Conservation (phyloP, 2,888 invertebrate species). For the Philopedon plagiatum region DNA sequence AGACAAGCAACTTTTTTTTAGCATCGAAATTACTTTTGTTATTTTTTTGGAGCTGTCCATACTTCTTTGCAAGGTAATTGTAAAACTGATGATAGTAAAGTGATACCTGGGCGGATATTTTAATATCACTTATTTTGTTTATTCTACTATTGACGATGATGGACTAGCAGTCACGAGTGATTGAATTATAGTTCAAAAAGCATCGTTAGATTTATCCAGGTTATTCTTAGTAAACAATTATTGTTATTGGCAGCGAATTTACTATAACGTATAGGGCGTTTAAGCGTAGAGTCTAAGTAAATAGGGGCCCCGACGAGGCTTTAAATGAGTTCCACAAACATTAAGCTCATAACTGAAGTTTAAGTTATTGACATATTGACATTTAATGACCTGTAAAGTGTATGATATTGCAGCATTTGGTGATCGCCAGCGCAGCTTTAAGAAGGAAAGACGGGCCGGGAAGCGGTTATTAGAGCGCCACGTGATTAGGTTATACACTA, state of each 20-base stretch:
- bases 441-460: too few relatives aligned
- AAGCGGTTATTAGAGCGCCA: too few relatives aligned
- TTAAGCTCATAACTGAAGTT: too few relatives aligned
- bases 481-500: too few relatives aligned
- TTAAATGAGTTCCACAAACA: too few relatives aligned
- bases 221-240: constrained; percentile 26
- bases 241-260: background rate
- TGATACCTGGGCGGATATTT: constrained; percentile 49
- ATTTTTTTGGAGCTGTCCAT: constrained; percentile 31
- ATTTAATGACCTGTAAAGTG: too few relatives aligned
- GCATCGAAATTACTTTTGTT: background rate
- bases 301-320: too few relatives aligned
- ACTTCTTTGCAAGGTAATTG: constrained; percentile 27
- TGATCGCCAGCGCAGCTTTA: too few relatives aligned
- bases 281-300: too few relatives aligned
- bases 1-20: constrained; percentile 28
- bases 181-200: constrained; percentile 15
- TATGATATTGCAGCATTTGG: too few relatives aligned
- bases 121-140: constrained; percentile 51
- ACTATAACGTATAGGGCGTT: too few relatives aligned
- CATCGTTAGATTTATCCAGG: constrained; percentile 32
- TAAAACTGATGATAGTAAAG: constrained; percentile 41
- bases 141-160: constrained; percentile 55
- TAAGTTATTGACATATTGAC: too few relatives aligned
- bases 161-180: constrained; percentile 47